A percentile compares a stretch with the other conserved stretches of the same genome.
phyloP scores from a whole-genome alignment of 2,797 vertebrate genomes.

The Gallinago stenura region DNA sequence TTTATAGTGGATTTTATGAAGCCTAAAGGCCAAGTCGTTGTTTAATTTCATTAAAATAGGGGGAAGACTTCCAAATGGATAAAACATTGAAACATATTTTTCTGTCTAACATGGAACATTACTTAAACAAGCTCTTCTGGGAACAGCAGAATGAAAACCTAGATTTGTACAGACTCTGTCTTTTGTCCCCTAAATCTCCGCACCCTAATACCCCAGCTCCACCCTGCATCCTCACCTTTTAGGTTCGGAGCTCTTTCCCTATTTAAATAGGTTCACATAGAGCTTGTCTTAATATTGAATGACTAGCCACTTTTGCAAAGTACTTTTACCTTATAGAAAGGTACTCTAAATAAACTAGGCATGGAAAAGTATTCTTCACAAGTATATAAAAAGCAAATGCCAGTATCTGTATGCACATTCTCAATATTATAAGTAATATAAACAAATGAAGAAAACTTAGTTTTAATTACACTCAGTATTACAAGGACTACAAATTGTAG shows the following conservation, averaged over 20 bases:
- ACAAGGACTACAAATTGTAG: not conserved
- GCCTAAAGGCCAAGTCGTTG: not conserved
- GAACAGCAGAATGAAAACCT: not conserved
- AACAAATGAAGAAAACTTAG: not conserved
- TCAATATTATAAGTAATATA: not conserved
- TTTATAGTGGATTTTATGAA: conserved; percentile 36
- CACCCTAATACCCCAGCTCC: not conserved
- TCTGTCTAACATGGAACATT: not conserved
- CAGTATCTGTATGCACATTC: not conserved
- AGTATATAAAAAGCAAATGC: not conserved
- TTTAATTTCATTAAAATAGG: conserved; percentile 28
- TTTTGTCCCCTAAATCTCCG: not conserved
- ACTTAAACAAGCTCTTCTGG: conserved; percentile 26
- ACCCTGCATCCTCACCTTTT: not conserved
- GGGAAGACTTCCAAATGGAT: not conserved
- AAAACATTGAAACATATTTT: not conserved
- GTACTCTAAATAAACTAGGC: not conserved
- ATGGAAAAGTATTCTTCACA: not conserved
- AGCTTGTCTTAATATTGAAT: not conserved
- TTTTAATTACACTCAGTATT: not conserved
- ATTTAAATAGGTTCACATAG: not conserved
- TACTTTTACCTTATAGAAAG: not conserved
- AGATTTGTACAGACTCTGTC: not conserved
- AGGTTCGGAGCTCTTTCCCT: not conserved
- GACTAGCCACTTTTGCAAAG: not conserved